A percentile compares a stretch with the other conserved stretches of the same genome.
phyloP scores from a whole-genome alignment of 2,888 invertebrate species.

The Caenorhabditis sp. region DNA sequence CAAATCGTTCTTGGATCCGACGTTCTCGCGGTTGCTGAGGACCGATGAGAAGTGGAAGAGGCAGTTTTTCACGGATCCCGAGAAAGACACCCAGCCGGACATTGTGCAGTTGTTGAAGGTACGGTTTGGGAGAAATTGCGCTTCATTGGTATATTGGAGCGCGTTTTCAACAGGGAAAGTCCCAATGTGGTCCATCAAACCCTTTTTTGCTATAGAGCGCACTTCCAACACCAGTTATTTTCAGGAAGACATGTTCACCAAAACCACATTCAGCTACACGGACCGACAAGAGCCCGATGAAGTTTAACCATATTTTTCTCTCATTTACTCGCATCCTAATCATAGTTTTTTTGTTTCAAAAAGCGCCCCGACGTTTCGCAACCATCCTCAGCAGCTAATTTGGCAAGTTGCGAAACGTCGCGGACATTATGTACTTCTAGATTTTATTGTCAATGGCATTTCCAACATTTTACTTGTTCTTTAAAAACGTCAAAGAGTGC shows the following conservation, averaged over 20 bases:
- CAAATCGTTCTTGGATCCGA: constrained; percentile 7
- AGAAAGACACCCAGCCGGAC: neutral
- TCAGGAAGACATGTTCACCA: constrained; percentile 26
- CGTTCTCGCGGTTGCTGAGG: neutral
- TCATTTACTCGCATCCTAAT: neutral
- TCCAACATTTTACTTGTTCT: no score
- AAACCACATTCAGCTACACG: neutral
- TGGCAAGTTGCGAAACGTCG: no score
- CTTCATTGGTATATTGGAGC: neutral
- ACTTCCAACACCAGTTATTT: neutral
- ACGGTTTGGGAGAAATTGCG: neutral
- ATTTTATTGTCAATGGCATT: no score
- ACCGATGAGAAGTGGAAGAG: constrained; percentile 21
- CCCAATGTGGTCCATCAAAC: no score
- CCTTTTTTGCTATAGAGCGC: no score
- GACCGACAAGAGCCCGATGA: neutral
- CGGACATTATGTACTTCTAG: no score
- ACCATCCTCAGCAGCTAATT: no score
- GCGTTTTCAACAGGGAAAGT: neutral
- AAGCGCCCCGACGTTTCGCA: no score
- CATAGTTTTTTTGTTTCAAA: neutral
- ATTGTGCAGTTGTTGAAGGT: constrained; percentile 8
- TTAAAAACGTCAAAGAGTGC: no score
- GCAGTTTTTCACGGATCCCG: constrained; percentile 11
- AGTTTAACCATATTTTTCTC: neutral